These are phyloP conservation scores for Itoplectis maculator DNA, from an alignment of 2,888 invertebrate species.

Conservation along the genomic window DNA sequence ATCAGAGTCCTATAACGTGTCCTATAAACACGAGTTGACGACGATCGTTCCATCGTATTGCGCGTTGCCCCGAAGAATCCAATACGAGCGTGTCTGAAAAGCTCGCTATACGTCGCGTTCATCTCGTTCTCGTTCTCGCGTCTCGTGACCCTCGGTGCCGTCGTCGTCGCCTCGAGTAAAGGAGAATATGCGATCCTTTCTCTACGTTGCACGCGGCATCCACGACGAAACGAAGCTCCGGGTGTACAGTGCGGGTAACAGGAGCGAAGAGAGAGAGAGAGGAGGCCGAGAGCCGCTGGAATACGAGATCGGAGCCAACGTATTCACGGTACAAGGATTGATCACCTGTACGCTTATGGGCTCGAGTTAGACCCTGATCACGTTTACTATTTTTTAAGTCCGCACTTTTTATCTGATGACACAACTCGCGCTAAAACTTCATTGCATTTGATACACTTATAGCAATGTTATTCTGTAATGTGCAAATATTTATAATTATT, in stretches of 20 bases:
- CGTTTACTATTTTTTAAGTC: not conserved
- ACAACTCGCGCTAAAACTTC: too few relatives aligned
- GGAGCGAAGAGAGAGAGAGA: conserved; percentile 29
- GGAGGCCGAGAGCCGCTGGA: conserved; percentile 43
- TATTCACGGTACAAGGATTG: conserved; percentile 54
- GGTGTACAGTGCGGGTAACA: conserved; percentile 27
- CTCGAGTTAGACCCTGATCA: conserved; percentile 24
- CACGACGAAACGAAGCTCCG: conserved; percentile 33
- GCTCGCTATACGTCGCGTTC: conserved; percentile 16
- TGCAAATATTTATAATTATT: too few relatives aligned
- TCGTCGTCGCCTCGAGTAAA: conserved; percentile 25
- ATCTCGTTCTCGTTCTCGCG: conserved; percentile 18
- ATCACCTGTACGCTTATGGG: conserved; percentile 56
- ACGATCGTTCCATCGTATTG: conserved; percentile 37
- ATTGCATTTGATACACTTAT: too few relatives aligned
- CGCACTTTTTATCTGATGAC: conserved; percentile 5
- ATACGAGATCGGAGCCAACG: conserved; percentile 51
- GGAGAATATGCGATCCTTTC: conserved; percentile 56
- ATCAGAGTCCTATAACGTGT: conserved; percentile 14
- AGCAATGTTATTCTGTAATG: too few relatives aligned
- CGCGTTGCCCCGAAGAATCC: conserved; percentile 41
- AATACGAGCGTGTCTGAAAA: conserved; percentile 32
- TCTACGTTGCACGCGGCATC: conserved; percentile 20
- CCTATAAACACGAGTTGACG: conserved; percentile 44
- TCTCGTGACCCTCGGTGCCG: conserved; percentile 19